Conservation (phyloP, 2,797 vertebrate genomes). For the Stomatorhinus walkeri region DNA sequence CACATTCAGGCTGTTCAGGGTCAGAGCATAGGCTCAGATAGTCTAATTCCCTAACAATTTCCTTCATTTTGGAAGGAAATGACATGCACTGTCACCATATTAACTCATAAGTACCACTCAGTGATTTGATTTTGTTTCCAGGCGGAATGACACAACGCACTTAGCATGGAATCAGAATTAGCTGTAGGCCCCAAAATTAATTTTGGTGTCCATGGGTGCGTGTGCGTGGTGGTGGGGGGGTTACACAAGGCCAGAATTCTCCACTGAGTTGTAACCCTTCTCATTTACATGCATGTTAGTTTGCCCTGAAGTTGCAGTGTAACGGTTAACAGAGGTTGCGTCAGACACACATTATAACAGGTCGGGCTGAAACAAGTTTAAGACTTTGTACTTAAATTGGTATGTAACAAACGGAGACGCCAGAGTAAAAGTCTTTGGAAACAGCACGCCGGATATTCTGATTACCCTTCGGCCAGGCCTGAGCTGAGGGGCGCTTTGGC, state of each 20-base stretch:
- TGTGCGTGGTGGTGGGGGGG: neutral
- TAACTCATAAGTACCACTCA: neutral
- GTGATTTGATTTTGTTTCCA: neutral
- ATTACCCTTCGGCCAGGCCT: neutral
- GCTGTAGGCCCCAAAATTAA: neutral
- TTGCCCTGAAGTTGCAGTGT: neutral
- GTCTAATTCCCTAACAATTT: neutral
- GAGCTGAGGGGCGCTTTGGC: neutral
- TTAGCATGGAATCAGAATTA: neutral
- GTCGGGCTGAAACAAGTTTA: neutral
- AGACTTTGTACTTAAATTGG: neutral
- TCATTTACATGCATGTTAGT: neutral
- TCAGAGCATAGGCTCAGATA: constrained; percentile 1
- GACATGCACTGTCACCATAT: neutral
- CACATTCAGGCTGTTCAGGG: neutral
- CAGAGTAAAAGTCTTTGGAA: constrained; percentile 25
- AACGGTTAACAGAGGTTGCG: neutral
- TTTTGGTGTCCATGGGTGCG: neutral
- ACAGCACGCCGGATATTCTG: neutral
- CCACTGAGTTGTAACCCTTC: neutral
- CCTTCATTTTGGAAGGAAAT: constrained; percentile 6
- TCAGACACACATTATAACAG: neutral
- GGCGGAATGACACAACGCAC: neutral
- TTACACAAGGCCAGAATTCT: neutral
- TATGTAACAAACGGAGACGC: neutral